These are phyloP conservation scores for Perizoma flavofasciatum DNA, from an alignment of 2,888 invertebrate genomes.

Conservation along the genomic window DNA sequence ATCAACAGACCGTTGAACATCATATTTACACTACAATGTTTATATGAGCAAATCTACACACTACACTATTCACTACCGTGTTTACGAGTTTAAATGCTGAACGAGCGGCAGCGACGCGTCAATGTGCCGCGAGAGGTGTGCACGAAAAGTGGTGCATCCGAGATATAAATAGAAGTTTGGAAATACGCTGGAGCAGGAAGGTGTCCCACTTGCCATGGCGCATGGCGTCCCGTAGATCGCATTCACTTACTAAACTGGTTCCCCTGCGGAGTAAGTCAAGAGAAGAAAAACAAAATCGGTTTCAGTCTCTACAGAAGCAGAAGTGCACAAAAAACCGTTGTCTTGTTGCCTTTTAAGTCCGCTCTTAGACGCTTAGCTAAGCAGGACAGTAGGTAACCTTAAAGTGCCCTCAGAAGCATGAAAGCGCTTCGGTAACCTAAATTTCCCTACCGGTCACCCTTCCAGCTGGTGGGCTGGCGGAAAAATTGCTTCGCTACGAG, in stretches of 20 bases:
- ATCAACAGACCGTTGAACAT: conserved; percentile 75
- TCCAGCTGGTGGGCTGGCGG: too few species aligned
- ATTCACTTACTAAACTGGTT: neutral
- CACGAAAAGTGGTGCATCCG: conserved; percentile 34
- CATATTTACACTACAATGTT: conserved; percentile 49
- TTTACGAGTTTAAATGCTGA: conserved; percentile 11
- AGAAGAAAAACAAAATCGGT: too few species aligned
- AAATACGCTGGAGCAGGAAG: conserved; percentile 31
- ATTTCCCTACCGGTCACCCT: too few species aligned
- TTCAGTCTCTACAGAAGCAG: too few species aligned
- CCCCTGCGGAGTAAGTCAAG: neutral
- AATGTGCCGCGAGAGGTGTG: conserved; percentile 35
- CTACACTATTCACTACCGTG: conserved; percentile 14
- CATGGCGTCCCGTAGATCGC: conserved; percentile 7
- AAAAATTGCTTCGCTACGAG: too few species aligned
- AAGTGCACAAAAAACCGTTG: neutral
- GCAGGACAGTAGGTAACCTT: too few species aligned
- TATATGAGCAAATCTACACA: conserved; percentile 25
- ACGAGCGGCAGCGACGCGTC: conserved; percentile 12
- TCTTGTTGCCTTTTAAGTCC: too few species aligned
- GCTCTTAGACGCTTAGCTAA: too few species aligned
- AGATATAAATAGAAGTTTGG: conserved; percentile 33
- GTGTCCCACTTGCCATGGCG: conserved; percentile 26
- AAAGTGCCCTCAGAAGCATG: too few species aligned
- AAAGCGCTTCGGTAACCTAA: too few species aligned